phyloP scores from a whole-genome alignment of 2,113 vertebrate genomes.

The Pelvicachromis taeniatus region DNA sequence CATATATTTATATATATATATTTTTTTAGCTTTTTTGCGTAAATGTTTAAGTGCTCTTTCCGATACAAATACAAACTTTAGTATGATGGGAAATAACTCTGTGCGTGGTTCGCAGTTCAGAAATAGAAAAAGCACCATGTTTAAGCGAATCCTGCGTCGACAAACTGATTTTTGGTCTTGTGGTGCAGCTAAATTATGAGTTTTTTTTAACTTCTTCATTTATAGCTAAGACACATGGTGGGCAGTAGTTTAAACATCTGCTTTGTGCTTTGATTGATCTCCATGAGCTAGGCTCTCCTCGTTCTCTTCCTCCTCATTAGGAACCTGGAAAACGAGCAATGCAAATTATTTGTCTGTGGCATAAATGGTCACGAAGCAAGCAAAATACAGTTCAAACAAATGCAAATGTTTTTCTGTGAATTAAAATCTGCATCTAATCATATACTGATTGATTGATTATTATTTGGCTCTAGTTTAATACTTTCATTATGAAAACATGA shows the following conservation, averaged over 20 bases:
- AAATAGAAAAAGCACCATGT: background rate
- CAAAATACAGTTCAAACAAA: background rate
- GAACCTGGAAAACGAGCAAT: conserved; percentile 60
- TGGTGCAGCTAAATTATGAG: background rate
- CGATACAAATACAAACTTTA: background rate
- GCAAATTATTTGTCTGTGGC: background rate
- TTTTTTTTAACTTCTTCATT: too few relatives aligned
- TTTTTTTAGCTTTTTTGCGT: background rate
- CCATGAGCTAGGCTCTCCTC: conserved; percentile 70
- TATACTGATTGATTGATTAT: background rate
- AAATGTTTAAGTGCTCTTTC: background rate
- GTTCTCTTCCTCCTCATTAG: conserved; percentile 71
- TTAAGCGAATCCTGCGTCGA: background rate
- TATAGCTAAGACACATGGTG: background rate
- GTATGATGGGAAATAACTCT: background rate
- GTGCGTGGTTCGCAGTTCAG: background rate
- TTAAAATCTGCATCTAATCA: background rate
- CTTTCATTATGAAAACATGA: background rate
- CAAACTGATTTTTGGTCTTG: background rate
- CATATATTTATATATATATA: background rate
- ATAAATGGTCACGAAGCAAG: background rate
- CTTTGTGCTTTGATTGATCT: conserved; percentile 76
- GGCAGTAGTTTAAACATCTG: conserved; percentile 59
- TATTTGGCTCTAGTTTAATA: background rate
- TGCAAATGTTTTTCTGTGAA: background rate